Percentiles rank a stretch among this genome's conserved stretches.
Conservation (phyloP, 2,888 invertebrate genomes). For the Drosophila mercatorum region DNA sequence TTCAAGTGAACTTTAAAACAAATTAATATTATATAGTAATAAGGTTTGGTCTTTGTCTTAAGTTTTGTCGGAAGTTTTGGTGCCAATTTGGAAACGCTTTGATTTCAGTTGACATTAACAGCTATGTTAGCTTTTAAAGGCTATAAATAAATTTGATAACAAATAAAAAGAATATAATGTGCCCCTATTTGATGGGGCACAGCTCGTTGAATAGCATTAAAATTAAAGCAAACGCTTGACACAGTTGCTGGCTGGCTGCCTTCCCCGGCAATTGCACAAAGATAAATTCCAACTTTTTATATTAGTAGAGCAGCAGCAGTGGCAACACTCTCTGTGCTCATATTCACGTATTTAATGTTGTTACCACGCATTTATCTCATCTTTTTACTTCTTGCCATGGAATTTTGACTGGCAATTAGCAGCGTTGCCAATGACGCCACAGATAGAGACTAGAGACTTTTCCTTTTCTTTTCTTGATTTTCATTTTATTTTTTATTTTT, state of each 20-base stretch:
- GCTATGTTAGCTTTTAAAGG: neutral
- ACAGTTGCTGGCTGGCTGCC: conserved; percentile 5
- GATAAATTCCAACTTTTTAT: conserved; percentile 36
- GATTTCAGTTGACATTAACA: neutral
- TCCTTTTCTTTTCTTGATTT: neutral
- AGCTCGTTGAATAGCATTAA: conserved; percentile 21
- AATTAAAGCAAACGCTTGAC: conserved; percentile 14
- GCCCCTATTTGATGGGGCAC: no score
- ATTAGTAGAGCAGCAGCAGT: neutral
- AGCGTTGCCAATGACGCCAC: conserved; percentile 72
- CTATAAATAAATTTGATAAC: conserved; percentile 18
- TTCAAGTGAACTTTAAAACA: no score
- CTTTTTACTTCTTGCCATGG: conserved; percentile 66
- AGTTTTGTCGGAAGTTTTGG: neutral
- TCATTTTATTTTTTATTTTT: neutral
- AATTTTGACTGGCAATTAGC: conserved; percentile 78
- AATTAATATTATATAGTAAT: neutral
- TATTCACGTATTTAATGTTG: conserved; percentile 54
- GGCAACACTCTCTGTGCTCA: conserved; percentile 4
- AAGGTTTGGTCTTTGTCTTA: neutral
- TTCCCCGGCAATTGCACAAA: conserved; percentile 35
- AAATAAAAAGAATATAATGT: neutral
- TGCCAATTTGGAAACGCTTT: neutral
- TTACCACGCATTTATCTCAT: conserved; percentile 74
- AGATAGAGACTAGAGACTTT: conserved; percentile 37